Conservation (phyloP, 2,113 vertebrate species). For the Phaethon lepturus region DNA sequence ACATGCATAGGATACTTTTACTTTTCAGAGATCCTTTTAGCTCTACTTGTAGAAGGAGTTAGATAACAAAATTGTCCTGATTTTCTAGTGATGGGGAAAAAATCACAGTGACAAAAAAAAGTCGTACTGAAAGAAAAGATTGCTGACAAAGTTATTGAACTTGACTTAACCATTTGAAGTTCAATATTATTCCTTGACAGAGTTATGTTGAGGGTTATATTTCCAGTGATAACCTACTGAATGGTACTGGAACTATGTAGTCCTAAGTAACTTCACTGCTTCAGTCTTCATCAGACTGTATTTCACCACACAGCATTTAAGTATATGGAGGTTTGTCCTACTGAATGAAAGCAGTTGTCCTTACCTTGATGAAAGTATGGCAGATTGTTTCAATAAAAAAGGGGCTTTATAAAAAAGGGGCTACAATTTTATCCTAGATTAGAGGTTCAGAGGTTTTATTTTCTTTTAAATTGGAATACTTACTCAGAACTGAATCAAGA, state of each 20-base stretch:
- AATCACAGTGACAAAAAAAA: neutral
- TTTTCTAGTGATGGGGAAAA: constrained; percentile 1
- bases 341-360: neutral
- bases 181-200: neutral
- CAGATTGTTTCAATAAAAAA: neutral
- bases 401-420: neutral
- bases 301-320: neutral
- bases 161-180: neutral
- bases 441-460: neutral
- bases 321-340: neutral
- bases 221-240: neutral
- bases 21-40: neutral
- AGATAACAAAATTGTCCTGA: neutral
- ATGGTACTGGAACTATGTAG: neutral
- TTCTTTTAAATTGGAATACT: neutral
- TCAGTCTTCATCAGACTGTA: neutral
- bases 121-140: neutral
- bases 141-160: neutral
- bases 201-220: neutral
- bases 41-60: neutral
- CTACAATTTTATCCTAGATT: neutral
- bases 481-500: neutral
- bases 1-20: neutral
- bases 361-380: neutral
- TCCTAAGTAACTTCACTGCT: neutral